phyloP scores from a whole-genome alignment of 2,113 vertebrate genomes.

The Lates calcarifer region DNA sequence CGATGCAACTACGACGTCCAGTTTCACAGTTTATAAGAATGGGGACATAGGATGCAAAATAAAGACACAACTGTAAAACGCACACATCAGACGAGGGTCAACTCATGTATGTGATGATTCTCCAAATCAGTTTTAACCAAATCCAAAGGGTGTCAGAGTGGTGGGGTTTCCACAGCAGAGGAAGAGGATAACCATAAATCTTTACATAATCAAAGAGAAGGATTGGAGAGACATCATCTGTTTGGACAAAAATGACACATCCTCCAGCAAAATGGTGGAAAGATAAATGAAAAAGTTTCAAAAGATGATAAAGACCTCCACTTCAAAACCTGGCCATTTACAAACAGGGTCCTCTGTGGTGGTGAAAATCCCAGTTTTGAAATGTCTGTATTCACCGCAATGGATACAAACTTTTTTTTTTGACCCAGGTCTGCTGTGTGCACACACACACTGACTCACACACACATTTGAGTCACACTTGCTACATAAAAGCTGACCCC shows the following conservation, averaged over 20 bases:
- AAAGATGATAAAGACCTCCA: not conserved
- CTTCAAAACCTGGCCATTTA: not conserved
- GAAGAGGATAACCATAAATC: not conserved
- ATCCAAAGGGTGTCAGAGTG: not conserved
- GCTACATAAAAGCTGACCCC: constrained; percentile 60
- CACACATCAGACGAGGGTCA: constrained; percentile 16
- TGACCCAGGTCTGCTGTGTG: constrained; percentile 40
- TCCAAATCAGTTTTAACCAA: not conserved
- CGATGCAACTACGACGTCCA: constrained; percentile 23
- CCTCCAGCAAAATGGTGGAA: not conserved
- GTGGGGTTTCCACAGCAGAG: not conserved
- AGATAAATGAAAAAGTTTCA: not conserved
- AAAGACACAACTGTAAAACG: constrained; percentile 1
- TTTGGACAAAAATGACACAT: not conserved
- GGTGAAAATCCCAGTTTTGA: not conserved
- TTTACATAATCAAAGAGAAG: not conserved
- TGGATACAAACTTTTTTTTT: not conserved
- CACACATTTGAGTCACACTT: constrained; percentile 39
- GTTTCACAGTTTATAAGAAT: constrained; percentile 64
- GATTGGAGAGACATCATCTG: not conserved
- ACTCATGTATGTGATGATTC: not conserved
- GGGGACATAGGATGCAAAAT: constrained; percentile 4
- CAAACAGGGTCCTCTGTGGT: not conserved
- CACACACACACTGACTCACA: constrained; percentile 12
- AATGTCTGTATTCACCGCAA: not conserved